phyloP scores from a whole-genome alignment of 2,888 invertebrate genomes.

The Prenolepis imparis region DNA sequence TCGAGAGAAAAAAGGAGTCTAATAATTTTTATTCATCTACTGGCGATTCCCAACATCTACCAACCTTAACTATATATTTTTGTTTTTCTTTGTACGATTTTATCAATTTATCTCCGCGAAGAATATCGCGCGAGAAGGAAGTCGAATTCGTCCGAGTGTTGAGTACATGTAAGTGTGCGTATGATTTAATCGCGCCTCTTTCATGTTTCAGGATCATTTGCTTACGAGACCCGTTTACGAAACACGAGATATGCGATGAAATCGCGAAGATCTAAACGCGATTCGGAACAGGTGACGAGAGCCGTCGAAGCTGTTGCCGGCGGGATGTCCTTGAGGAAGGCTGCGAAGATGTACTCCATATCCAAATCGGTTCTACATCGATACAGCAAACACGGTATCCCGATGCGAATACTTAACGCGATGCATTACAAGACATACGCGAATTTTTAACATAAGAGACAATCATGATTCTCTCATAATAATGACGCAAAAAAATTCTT shows the following conservation, averaged over 20 bases:
- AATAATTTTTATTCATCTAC: too few species aligned
- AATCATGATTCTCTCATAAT: not conserved
- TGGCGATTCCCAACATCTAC: too few species aligned
- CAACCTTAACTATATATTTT: too few species aligned
- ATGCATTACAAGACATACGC: not conserved
- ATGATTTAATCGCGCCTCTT: constrained; percentile 31
- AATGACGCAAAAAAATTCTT: not conserved
- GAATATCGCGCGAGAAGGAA: not conserved
- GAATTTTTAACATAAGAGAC: not conserved
- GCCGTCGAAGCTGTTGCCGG: constrained; percentile 78
- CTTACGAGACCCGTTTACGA: constrained; percentile 1
- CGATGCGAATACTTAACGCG: constrained; percentile 9
- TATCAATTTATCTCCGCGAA: not conserved
- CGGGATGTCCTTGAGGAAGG: constrained; percentile 81
- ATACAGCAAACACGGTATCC: constrained; percentile 75
- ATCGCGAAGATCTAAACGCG: constrained; percentile 4
- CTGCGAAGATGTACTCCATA: constrained; percentile 75
- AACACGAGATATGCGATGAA: not conserved
- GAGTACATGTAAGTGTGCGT: not conserved
- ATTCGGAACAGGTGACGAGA: constrained; percentile 63
- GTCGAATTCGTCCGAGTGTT: not conserved
- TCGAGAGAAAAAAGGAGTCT: too few species aligned
- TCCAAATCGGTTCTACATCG: constrained; percentile 80
- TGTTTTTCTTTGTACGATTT: not conserved
- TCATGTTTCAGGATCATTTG: constrained; percentile 62